Evolutionary conservation across 1,140 invertebrate species (phyloP).

Genomic region (Diuraphis noxia): DNA sequence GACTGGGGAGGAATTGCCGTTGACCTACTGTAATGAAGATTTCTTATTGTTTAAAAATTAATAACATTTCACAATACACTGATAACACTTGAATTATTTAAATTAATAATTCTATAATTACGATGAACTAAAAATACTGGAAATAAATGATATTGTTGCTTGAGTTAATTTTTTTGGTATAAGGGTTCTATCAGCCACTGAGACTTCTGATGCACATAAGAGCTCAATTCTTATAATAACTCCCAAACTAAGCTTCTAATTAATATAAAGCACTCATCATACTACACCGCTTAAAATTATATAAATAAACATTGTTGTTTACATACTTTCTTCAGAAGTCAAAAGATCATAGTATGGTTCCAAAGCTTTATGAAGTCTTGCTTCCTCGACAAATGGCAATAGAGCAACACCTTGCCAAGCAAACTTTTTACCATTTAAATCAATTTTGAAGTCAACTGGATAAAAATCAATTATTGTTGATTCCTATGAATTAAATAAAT

Average conservation of each 20-base stretch:
- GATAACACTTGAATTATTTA: no score
- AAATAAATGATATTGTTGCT: no score
- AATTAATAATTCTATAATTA: no score
- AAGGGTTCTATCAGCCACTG: no score
- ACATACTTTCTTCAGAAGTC: constrained; percentile 72
- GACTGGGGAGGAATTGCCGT: no score
- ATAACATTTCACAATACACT: no score
- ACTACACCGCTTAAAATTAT: neutral
- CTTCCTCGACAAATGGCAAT: constrained; percentile 97
- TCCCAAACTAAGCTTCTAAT: neutral
- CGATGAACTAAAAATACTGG: neutral
- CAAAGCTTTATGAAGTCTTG: constrained; percentile 84
- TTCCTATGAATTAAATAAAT: constrained; percentile 65
- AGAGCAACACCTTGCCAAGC: constrained; percentile 99
- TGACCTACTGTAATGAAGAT: neutral
- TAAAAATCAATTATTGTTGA: constrained; percentile 99
- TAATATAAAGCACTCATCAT: no score
- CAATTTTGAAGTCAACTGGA: constrained; percentile 97
- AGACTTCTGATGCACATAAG: no score
- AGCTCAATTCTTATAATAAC: neutral
- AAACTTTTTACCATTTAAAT: constrained; percentile 99
- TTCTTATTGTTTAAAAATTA: no score
- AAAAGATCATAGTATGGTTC: constrained; percentile 77
- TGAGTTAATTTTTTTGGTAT: no score
- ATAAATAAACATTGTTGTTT: neutral